Evolutionary conservation across 2,888 invertebrate genomes (phyloP), one percentile per base, ranked within the genome.

Genomic region (Callyntrura sp.): DNA sequence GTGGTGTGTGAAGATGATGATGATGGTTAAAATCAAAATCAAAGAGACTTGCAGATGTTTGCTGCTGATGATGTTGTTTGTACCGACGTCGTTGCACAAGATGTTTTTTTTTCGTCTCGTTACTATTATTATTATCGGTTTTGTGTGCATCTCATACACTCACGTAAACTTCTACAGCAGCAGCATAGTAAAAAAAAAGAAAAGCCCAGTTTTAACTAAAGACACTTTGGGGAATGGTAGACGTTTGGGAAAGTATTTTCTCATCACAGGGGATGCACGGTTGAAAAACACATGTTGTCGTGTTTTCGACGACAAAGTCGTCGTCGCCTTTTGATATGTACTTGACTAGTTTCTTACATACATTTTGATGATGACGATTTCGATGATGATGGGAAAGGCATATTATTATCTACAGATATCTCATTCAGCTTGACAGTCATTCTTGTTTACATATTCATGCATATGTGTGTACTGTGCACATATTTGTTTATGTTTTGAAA

Each of bases 251-350:
- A 60, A 23, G 43, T 68, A n/a, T n/a, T 28, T 65, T 28, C 11
- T 20, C 45, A n/a, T 14, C 43, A 28, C 25, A 45, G 28, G 65
- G 83, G 51, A 51, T 28, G 23, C 17, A 65, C 11, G 65, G 57
- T 57, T 57, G 28, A 68, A 60, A 51, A 83, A 83, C 83, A 83
- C 83, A 83, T 83, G 83, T 83, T 82, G 48, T n/a, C n/a, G n/a
- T 82, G 25, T 12, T 28, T 1, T 65, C 65, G 28, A 60, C 60
- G 11, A 28, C 14, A 8, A 65, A 12, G 28, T 25, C 43, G 43
- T 57, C 17, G 57, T 60, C 55, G 35, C 45, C 20, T 43, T 70
- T 51, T 70, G 51, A 70, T 17, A 84, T 35, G n/a, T 55, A 68
- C 70, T 68, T 70, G 70, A 51, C 65, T 82, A 8, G 23, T 17